These are phyloP conservation scores for Notechis scutatus DNA, from an alignment of 2,113 vertebrate species.

Conservation along the genomic window DNA sequence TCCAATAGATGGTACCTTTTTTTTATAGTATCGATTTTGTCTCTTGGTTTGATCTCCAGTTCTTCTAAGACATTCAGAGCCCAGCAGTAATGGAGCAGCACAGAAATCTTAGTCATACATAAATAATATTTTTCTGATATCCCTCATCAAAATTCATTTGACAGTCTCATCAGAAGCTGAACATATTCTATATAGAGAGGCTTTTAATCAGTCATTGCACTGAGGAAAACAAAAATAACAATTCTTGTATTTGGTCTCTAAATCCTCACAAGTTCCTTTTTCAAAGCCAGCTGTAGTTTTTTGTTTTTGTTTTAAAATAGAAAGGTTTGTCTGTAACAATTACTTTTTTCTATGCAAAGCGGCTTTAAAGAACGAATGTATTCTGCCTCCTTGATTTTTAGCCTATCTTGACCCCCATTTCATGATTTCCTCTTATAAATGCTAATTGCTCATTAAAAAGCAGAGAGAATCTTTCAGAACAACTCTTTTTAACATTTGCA, in stretches of 20 bases:
- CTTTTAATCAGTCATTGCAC: neutral
- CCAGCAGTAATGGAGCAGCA: neutral
- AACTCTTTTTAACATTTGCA: neutral
- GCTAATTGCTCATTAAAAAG: neutral
- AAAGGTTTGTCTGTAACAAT: neutral
- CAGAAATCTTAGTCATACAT: neutral
- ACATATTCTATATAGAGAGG: neutral
- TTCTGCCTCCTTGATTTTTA: neutral
- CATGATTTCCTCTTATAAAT: neutral
- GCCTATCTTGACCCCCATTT: neutral
- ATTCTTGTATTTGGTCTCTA: conserved; percentile 10
- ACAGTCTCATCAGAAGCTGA: neutral
- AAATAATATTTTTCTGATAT: neutral
- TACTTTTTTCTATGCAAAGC: neutral
- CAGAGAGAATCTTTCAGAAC: neutral
- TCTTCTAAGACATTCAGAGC: neutral
- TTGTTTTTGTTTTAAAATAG: conserved; percentile 21
- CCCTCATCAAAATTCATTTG: neutral
- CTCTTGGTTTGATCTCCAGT: neutral
- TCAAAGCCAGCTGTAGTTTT: conserved; percentile 39
- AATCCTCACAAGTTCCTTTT: conserved; percentile 7
- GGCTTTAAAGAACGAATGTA: neutral
- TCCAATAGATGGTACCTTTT: neutral
- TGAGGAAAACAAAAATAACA: neutral
- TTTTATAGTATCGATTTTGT: neutral